Conservation (phyloP, 1,140 invertebrate species). For the Gonioctena quinquepunctata region DNA sequence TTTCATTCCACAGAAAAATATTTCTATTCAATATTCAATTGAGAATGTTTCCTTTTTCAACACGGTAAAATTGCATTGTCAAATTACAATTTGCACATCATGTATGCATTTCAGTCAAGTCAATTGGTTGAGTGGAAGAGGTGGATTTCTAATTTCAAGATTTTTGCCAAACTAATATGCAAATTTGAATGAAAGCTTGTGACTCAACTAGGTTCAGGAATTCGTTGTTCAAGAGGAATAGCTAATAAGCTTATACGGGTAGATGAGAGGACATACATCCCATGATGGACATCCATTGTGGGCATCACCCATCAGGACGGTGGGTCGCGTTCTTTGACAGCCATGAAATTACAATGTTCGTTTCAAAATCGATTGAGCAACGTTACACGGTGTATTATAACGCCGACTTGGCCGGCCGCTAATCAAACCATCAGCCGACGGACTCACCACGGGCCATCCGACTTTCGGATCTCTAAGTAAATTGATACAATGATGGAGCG, state of each 20-base stretch:
- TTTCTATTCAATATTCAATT: too few relatives aligned
- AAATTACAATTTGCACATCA: too few relatives aligned
- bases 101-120: too few relatives aligned
- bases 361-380: conserved; percentile 51
- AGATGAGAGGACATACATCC: conserved; percentile 18
- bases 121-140: too few relatives aligned
- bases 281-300: conserved; percentile 51
- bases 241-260: conserved; percentile 50
- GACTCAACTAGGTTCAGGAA: too few relatives aligned
- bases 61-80: too few relatives aligned
- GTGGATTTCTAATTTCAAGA: too few relatives aligned
- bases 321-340: conserved; percentile 50
- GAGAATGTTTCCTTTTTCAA: too few relatives aligned
- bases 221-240: not conserved
- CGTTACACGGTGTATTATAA: conserved; percentile 48
- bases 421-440: not conserved
- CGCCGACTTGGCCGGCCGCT: conserved; percentile 50
- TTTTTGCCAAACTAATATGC: too few relatives aligned
- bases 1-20: too few relatives aligned
- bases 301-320: conserved; percentile 42
- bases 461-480: not conserved
- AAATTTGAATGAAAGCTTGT: too few relatives aligned
- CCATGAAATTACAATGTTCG: conserved; percentile 56
- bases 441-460: not conserved
- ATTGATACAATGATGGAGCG: conserved; percentile 2